A percentile compares a stretch with the other conserved stretches of the same genome.
phyloP scores from a whole-genome alignment of 2,888 invertebrate genomes.

The Drosophila borealis region DNA sequence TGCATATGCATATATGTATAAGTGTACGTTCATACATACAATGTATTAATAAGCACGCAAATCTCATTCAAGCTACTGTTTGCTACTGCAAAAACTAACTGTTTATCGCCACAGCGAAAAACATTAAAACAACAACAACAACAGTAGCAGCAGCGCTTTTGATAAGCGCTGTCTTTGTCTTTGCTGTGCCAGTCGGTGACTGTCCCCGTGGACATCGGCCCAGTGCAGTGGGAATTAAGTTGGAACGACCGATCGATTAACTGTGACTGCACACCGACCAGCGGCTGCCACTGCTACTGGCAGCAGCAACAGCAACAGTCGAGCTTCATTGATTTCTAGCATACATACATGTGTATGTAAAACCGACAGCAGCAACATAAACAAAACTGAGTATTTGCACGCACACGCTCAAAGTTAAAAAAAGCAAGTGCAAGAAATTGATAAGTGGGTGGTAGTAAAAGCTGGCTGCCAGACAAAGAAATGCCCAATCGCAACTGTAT shows the following conservation, averaged over 20 bases:
- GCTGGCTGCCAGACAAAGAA: slow-evolving; percentile 31
- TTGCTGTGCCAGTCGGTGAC: slow-evolving; percentile 42
- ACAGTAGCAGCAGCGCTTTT: slow-evolving; percentile 15
- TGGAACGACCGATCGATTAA: slow-evolving; percentile 38
- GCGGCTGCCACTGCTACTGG: background rate
- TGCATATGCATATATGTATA: background rate
- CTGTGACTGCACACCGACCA: slow-evolving; percentile 2
- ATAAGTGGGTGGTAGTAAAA: slow-evolving; percentile 38
- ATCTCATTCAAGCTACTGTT: slow-evolving; percentile 8
- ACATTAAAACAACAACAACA: slow-evolving; percentile 16
- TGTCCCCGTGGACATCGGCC: slow-evolving; percentile 15
- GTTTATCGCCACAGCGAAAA: slow-evolving; percentile 31
- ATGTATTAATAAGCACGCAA: slow-evolving; percentile 3
- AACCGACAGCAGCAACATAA: slow-evolving; percentile 9
- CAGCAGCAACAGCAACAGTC: slow-evolving; percentile 1
- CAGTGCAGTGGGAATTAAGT: slow-evolving; percentile 23
- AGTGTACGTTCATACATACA: background rate
- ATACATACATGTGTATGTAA: slow-evolving; percentile 6
- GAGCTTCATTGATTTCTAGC: slow-evolving; percentile 42
- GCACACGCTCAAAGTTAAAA: slow-evolving; percentile 9
- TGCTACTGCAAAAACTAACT: slow-evolving; percentile 23
- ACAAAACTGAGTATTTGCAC: slow-evolving; percentile 14
- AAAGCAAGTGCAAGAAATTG: slow-evolving; percentile 38
- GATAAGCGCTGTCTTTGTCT: slow-evolving; percentile 45
- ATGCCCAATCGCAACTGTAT: slow-evolving; percentile 47